Evolutionary conservation across 1,140 invertebrate genomes (phyloP).

Genomic region (Drosophila subobscura): DNA sequence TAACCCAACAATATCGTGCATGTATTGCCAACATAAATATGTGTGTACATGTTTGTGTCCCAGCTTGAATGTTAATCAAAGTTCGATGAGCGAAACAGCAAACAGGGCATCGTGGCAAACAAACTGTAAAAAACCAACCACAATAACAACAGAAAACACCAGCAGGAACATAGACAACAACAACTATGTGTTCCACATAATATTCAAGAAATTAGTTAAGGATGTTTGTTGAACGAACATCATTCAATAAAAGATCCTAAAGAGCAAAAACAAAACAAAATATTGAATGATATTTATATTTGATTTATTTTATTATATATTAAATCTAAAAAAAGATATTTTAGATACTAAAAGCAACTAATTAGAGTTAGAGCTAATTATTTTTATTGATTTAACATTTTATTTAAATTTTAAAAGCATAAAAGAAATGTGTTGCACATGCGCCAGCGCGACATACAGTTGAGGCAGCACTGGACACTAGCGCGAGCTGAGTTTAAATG

Average conservation of each 20-base stretch:
- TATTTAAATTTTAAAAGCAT: too few relatives aligned
- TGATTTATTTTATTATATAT: not conserved
- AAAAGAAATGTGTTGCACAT: conserved; percentile 36
- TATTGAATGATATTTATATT: not conserved
- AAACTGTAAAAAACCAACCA: conserved; percentile 22
- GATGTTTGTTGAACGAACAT: conserved; percentile 59
- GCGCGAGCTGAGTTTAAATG: too few relatives aligned
- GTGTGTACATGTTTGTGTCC: conserved; percentile 50
- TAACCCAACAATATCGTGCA: conserved; percentile 9
- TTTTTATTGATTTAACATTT: too few relatives aligned
- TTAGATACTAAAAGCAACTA: too few relatives aligned
- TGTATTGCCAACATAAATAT: conserved; percentile 31
- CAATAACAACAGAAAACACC: conserved; percentile 23
- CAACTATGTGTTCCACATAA: conserved; percentile 41
- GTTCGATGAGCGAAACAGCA: conserved; percentile 57
- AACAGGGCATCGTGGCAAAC: conserved; percentile 23
- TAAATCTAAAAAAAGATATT: too few relatives aligned
- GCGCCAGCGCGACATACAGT: conserved; percentile 23
- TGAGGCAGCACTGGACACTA: not conserved
- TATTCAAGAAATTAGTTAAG: conserved; percentile 61
- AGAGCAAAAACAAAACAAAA: conserved; percentile 42
- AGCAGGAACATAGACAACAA: conserved; percentile 32
- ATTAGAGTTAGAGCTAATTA: too few relatives aligned
- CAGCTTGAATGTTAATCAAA: conserved; percentile 62
- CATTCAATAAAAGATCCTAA: conserved; percentile 71